phyloP scores from a whole-genome alignment of 2,113 vertebrate genomes.

The Cynoglossus semilaevis region DNA sequence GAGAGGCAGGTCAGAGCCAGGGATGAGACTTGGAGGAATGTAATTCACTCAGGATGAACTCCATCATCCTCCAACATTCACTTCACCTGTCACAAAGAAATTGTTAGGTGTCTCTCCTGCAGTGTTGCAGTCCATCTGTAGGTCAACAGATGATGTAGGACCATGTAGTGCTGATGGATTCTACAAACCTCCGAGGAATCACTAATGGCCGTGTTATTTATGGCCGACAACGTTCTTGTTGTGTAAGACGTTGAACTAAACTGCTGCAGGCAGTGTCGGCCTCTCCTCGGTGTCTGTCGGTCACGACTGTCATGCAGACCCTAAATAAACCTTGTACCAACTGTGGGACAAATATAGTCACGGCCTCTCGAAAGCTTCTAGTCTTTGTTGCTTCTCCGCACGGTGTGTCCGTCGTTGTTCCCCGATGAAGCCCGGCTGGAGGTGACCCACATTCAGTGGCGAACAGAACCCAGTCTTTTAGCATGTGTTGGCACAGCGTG shows the following conservation, averaged over 20 bases:
- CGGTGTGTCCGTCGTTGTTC: constrained; percentile 37
- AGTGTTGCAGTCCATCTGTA: constrained; percentile 11
- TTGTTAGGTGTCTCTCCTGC: neutral
- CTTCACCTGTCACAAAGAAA: constrained; percentile 16
- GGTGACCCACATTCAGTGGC: constrained; percentile 55
- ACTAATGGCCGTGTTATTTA: constrained; percentile 33
- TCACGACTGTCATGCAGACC: constrained; percentile 44
- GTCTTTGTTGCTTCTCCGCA: constrained; percentile 45
- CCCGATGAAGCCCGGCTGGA: constrained; percentile 29
- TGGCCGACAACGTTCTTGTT: constrained; percentile 8
- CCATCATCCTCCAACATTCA: constrained; percentile 24
- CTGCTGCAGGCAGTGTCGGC: too few species aligned
- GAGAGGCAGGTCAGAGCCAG: constrained; percentile 55
- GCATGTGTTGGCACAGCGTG: constrained; percentile 15
- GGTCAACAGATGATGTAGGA: constrained; percentile 21
- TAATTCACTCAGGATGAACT: constrained; percentile 30
- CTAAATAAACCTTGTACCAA: constrained; percentile 47
- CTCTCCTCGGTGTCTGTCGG: constrained; percentile 12
- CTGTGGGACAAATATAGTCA: constrained; percentile 33
- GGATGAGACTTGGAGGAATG: constrained; percentile 49
- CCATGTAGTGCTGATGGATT: constrained; percentile 10
- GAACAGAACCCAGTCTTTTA: constrained; percentile 35
- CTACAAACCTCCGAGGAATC: constrained; percentile 32
- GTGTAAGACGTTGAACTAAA: too few species aligned
- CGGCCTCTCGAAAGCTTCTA: constrained; percentile 33